phyloP scores from a whole-genome alignment of 2,888 invertebrate species.

The Ferrisia virgata region DNA sequence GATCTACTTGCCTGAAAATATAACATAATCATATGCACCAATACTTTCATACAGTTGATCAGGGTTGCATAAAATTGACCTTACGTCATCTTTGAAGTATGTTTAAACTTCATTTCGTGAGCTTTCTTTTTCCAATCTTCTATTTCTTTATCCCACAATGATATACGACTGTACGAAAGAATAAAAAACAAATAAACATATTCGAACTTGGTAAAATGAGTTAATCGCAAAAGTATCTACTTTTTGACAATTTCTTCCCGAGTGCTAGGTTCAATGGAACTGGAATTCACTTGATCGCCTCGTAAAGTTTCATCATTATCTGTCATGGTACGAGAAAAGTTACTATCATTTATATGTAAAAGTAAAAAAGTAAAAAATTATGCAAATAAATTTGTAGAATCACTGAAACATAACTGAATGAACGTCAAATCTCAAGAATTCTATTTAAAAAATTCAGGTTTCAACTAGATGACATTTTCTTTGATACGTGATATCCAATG shows the following conservation, averaged over 20 bases:
- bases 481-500: neutral
- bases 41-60: neutral
- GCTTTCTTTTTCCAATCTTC: neutral
- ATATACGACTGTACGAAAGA: neutral
- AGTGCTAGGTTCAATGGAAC: neutral
- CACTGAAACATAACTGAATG: too few species aligned
- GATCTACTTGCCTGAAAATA: neutral
- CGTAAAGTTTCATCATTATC: neutral
- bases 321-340: too few species aligned
- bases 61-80: neutral
- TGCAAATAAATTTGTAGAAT: too few species aligned
- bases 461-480: neutral
- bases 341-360: too few species aligned
- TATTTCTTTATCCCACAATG: neutral
- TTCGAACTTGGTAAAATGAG: neutral
- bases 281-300: neutral
- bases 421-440: too few species aligned
- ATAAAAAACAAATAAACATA: neutral
- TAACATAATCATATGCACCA: neutral
- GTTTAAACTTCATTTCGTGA: neutral
- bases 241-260: neutral
- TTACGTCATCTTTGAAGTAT: neutral
- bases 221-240: too few species aligned
- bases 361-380: too few species aligned
- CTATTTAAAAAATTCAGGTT: too few species aligned